Conservation (phyloP, 2,113 vertebrate species). For the Muntiacus reevesi region DNA sequence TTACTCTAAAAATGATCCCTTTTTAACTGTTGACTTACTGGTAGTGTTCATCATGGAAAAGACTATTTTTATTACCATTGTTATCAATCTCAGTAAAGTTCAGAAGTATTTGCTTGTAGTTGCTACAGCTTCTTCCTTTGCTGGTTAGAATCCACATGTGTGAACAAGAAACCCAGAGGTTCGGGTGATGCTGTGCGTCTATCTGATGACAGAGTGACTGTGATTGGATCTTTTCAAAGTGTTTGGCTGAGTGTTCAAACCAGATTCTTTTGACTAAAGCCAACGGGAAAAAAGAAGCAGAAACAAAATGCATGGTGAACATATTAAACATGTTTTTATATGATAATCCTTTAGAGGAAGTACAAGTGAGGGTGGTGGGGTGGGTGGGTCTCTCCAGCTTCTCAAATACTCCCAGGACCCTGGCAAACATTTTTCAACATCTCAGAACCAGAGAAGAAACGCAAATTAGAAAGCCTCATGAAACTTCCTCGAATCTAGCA, state of each 20-base stretch:
- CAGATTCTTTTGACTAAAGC: slow-evolving; percentile 31
- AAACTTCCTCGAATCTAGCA: neutral
- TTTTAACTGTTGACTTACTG: slow-evolving; percentile 73
- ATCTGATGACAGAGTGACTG: slow-evolving; percentile 18
- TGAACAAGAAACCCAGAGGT: slow-evolving; percentile 38
- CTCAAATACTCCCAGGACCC: neutral
- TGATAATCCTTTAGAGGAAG: neutral
- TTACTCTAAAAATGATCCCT: slow-evolving; percentile 73
- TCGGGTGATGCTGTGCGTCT: slow-evolving; percentile 11
- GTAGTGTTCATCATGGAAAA: slow-evolving; percentile 60
- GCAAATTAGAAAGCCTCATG: neutral
- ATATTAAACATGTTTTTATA: neutral
- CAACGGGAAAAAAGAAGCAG: neutral
- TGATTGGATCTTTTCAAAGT: slow-evolving; percentile 17
- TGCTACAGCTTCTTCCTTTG: slow-evolving; percentile 60
- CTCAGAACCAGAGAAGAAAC: neutral
- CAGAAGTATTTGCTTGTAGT: slow-evolving; percentile 31
- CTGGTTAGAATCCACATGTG: slow-evolving; percentile 54
- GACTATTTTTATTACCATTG: slow-evolving; percentile 72
- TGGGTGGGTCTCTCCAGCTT: neutral
- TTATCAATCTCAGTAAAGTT: slow-evolving; percentile 70
- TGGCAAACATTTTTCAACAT: neutral
- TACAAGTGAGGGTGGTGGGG: neutral
- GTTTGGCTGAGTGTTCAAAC: slow-evolving; percentile 27
- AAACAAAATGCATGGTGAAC: neutral